Percentiles rank a stretch among this genome's conserved stretches.
Conservation (phyloP, 2,113 vertebrate species). For the Ramphastos sulfuratus region DNA sequence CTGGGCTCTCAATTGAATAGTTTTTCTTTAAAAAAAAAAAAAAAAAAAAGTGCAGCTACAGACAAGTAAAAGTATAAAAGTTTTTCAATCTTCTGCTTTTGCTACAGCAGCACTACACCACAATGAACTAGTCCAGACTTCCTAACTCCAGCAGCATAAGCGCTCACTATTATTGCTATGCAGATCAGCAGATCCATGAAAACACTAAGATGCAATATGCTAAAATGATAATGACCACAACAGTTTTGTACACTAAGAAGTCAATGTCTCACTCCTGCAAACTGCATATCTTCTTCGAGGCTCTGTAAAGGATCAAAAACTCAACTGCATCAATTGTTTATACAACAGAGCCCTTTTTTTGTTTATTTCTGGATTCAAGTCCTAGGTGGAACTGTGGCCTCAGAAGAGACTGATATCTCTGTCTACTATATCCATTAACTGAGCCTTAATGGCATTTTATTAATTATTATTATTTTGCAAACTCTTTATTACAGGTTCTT, state of each 20-base stretch:
- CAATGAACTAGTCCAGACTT: not conserved
- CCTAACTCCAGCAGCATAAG: not conserved
- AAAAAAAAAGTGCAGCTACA: not conserved
- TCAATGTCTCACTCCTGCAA: not conserved
- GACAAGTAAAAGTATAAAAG: not conserved
- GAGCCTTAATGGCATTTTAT: not conserved
- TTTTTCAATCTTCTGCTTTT: not conserved
- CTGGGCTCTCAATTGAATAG: not conserved
- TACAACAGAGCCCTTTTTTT: not conserved
- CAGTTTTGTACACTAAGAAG: not conserved
- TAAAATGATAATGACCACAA: not conserved
- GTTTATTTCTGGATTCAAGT: not conserved
- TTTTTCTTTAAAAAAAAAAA: not conserved
- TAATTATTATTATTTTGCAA: not conserved
- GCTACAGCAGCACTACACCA: not conserved
- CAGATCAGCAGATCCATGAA: not conserved
- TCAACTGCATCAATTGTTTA: not conserved
- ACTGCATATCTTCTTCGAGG: not conserved
- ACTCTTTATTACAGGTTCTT: not conserved
- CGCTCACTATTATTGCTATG: not conserved
- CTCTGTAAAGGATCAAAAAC: not conserved
- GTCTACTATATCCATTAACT: not conserved
- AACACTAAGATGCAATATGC: not conserved
- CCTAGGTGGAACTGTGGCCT: not conserved
- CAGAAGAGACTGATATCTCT: not conserved